A percentile compares a stretch with the other conserved stretches of the same genome.
Evolutionary conservation across 2,113 vertebrate species (phyloP).

Genomic region (Rutilus rutilus): DNA sequence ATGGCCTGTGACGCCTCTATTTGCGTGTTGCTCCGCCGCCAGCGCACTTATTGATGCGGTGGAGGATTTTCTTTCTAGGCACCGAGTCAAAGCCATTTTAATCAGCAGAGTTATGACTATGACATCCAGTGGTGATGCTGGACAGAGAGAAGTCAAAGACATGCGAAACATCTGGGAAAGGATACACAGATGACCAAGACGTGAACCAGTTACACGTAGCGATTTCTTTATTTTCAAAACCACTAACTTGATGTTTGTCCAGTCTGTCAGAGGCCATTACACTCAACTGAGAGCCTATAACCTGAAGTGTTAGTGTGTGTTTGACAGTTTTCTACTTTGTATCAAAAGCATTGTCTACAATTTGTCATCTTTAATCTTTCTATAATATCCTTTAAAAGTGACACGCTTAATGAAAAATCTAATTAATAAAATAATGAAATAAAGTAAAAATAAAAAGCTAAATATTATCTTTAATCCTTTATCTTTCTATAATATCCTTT

Average conservation of each 20-base stretch:
- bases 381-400: neutral
- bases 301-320: neutral
- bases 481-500: too few relatives aligned
- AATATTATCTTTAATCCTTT: too few relatives aligned
- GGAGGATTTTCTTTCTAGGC: constrained; percentile 7
- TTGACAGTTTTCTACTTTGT: neutral
- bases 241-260: constrained; percentile 23
- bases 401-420: too few relatives aligned
- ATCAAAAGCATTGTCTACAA: neutral
- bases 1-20: constrained; percentile 34
- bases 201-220: constrained; percentile 27
- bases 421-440: neutral
- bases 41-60: constrained; percentile 22
- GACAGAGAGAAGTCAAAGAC: constrained; percentile 1
- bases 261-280: constrained; percentile 43
- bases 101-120: constrained; percentile 19
- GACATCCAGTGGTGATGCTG: constrained; percentile 2
- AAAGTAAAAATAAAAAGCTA: neutral
- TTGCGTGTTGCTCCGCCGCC: constrained; percentile 8
- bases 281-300: neutral
- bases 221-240: constrained; percentile 36
- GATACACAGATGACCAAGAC: constrained; percentile 28
- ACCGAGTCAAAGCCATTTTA: constrained; percentile 24
- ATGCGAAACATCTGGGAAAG: constrained; percentile 1
- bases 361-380: neutral